Evolutionary conservation across 2,113 vertebrate species (phyloP).

Genomic region (Butorides virescens): DNA sequence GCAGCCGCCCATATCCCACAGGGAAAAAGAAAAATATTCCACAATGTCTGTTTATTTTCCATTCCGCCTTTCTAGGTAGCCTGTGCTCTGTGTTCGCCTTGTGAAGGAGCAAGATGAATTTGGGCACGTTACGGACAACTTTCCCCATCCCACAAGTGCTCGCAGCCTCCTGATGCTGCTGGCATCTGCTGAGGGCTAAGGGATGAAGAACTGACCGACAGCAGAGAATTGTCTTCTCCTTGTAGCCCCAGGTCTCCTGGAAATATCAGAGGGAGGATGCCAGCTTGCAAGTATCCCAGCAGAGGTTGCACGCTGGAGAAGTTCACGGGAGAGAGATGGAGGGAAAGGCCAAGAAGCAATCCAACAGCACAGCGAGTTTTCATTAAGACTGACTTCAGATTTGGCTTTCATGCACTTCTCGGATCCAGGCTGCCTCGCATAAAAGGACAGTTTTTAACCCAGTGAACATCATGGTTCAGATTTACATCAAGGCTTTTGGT

Average conservation of each 20-base stretch:
- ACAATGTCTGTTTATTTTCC: not conserved
- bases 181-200: not conserved
- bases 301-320: not conserved
- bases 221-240: not conserved
- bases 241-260: not conserved
- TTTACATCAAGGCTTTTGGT: not conserved
- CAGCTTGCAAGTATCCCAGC: not conserved
- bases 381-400: slow-evolving; percentile 29
- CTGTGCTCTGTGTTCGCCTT: not conserved
- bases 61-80: not conserved
- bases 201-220: not conserved
- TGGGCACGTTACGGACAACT: not conserved
- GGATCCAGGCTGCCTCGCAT: not conserved
- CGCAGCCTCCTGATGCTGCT: not conserved
- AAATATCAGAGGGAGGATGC: not conserved
- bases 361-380: not conserved
- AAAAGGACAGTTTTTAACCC: not conserved
- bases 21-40: not conserved
- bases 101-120: not conserved
- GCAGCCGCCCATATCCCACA: not conserved
- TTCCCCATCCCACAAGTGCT: not conserved
- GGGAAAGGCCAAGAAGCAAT: not conserved
- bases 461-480: not conserved
- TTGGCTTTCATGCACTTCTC: not conserved
- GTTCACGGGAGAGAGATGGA: not conserved